Percentiles rank a stretch among this genome's conserved stretches.
These are phyloP conservation scores for Odobenus rosmarus DNA, from an alignment of 2,113 vertebrate species.

Conservation along the genomic window DNA sequence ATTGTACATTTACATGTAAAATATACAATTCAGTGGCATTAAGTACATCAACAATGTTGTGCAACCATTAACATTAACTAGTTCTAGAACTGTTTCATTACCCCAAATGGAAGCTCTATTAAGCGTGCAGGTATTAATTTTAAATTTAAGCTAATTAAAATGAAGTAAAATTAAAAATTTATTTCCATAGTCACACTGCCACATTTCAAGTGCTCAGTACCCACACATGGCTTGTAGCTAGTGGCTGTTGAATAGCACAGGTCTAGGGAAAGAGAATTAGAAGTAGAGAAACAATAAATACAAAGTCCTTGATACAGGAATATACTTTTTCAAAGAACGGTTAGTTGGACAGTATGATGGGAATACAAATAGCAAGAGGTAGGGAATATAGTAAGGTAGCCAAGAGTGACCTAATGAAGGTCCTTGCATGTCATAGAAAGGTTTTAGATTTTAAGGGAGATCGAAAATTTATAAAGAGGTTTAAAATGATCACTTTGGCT, in stretches of 20 bases:
- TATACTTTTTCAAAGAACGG: not conserved
- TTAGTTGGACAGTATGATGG: not conserved
- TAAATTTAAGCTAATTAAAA: slow-evolving; percentile 26
- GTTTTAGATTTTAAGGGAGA: not conserved
- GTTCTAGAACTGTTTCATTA: not conserved
- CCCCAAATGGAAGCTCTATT: not conserved
- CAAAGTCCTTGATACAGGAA: not conserved
- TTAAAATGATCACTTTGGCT: slow-evolving; percentile 16
- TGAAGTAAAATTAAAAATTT: not conserved
- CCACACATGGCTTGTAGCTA: not conserved
- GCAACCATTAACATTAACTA: not conserved
- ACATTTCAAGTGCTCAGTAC: not conserved
- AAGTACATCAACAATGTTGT: not conserved
- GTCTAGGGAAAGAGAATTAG: not conserved
- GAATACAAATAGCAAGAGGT: not conserved
- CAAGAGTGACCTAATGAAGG: not conserved
- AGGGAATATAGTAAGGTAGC: not conserved
- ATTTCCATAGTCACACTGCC: not conserved
- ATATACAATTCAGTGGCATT: not conserved
- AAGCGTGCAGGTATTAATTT: slow-evolving; percentile 9
- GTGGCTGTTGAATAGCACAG: not conserved
- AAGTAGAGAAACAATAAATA: not conserved
- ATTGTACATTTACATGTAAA: not conserved
- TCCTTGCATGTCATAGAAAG: not conserved
- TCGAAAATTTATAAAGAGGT: not conserved